Conservation (phyloP, 2,113 vertebrate genomes). For the Macheiramphus alcinus region DNA sequence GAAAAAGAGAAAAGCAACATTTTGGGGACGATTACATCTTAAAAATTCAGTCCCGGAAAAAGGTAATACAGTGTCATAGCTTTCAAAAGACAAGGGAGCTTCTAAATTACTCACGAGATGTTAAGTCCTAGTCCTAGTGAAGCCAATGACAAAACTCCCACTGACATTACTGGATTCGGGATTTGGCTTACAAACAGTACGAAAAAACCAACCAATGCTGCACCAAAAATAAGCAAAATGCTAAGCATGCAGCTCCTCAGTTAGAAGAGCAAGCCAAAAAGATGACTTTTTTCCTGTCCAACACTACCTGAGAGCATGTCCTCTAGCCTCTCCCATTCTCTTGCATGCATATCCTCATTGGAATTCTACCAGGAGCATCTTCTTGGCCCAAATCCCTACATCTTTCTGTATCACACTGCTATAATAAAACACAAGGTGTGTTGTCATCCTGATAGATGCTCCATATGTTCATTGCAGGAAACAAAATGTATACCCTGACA, state of each 20-base stretch:
- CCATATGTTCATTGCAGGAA: not conserved
- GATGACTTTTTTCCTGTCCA: not conserved
- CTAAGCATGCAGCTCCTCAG: not conserved
- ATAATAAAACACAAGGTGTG: not conserved
- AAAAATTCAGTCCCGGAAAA: not conserved
- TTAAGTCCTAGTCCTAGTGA: not conserved
- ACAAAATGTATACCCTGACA: not conserved
- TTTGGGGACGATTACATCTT: not conserved
- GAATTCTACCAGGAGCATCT: not conserved
- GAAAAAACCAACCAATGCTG: not conserved
- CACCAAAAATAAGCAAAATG: not conserved
- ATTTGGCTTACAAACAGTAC: not conserved
- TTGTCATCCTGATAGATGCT: not conserved
- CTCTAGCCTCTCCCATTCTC: not conserved
- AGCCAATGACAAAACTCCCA: not conserved
- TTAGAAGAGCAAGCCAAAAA: not conserved
- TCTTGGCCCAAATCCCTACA: not conserved
- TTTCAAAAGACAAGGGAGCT: not conserved
- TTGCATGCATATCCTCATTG: not conserved
- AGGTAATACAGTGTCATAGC: not conserved
- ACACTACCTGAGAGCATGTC: not conserved
- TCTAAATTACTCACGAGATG: not conserved
- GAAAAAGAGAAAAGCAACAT: conserved; percentile 53
- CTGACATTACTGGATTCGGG: not conserved
- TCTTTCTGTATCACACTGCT: not conserved